A percentile compares a stretch with the other conserved stretches of the same genome.
phyloP scores from a whole-genome alignment of 2,888 invertebrate genomes.

The Caenorhabditis sulstoni region DNA sequence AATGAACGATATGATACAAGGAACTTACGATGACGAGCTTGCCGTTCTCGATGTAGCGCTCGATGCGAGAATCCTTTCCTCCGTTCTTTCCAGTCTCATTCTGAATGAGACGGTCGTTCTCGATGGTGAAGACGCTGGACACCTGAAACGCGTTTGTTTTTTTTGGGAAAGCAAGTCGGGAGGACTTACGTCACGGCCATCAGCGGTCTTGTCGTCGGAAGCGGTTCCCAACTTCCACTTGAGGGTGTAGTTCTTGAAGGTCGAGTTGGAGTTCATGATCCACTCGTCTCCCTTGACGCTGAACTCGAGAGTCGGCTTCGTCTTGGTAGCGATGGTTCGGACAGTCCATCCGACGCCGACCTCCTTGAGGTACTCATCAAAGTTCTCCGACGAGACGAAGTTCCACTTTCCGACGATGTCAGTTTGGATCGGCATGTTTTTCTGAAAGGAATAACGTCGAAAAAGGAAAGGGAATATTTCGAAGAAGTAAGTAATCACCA shows the following conservation, averaged over 20 bases:
- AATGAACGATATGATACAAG: neutral
- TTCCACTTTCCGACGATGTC: conserved; percentile 79
- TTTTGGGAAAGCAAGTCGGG: neutral
- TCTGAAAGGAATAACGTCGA: conserved; percentile 25
- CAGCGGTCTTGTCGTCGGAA: conserved; percentile 77
- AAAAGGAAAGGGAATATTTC: neutral
- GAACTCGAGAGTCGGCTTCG: conserved; percentile 77
- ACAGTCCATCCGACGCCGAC: conserved; percentile 77
- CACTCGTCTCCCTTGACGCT: conserved; percentile 74
- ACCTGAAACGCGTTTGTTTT: conserved; percentile 56
- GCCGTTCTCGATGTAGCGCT: conserved; percentile 71
- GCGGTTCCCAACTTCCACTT: conserved; percentile 75
- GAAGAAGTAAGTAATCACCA: conserved; percentile 28
- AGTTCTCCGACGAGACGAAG: conserved; percentile 76
- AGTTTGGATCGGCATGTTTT: conserved; percentile 61
- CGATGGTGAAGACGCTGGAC: conserved; percentile 69
- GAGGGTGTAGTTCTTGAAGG: conserved; percentile 78
- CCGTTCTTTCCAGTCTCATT: conserved; percentile 68
- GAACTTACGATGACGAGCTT: conserved; percentile 73
- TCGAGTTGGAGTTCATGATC: conserved; percentile 75
- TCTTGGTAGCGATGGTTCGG: conserved; percentile 74
- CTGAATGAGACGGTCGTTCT: conserved; percentile 76
- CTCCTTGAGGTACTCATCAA: conserved; percentile 79
- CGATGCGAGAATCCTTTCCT: conserved; percentile 75
- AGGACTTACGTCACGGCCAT: conserved; percentile 75